phyloP scores from a whole-genome alignment of 2,888 invertebrate genomes.

The Spodoptera picta region DNA sequence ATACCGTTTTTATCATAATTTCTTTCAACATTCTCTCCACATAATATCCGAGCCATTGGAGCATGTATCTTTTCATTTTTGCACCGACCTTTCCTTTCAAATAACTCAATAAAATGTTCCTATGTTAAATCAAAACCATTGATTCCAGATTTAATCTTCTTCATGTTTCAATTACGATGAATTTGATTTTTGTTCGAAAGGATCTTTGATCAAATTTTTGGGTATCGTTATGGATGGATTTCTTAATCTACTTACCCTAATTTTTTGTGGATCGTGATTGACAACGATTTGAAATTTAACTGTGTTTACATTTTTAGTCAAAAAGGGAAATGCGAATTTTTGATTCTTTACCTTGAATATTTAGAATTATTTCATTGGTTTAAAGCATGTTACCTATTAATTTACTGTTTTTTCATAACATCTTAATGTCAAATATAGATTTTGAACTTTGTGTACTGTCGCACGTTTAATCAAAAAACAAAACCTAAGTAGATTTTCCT shows the following conservation, averaged over 20 bases:
- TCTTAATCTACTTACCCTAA: conserved; percentile 22
- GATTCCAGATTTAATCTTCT: conserved; percentile 41
- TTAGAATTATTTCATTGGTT: no score
- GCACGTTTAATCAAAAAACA: no score
- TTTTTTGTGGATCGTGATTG: conserved; percentile 6
- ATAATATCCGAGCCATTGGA: conserved; percentile 43
- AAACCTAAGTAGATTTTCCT: no score
- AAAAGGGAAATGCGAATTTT: no score
- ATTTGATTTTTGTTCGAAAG: conserved; percentile 31
- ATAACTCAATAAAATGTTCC: conserved; percentile 47
- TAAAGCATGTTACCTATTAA: no score
- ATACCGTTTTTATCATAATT: conserved; percentile 40
- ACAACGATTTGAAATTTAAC: conserved; percentile 3
- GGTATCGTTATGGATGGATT: conserved; percentile 14
- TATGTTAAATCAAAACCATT: conserved; percentile 48
- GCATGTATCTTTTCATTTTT: conserved; percentile 38
- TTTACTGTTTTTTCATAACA: no score
- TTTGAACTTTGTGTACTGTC: no score
- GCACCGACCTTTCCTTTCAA: conserved; percentile 46
- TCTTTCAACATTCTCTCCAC: conserved; percentile 25
- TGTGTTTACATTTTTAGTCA: no score
- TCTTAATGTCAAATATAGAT: no score
- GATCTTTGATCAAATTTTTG: conserved; percentile 23
- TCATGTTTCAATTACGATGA: conserved; percentile 45
- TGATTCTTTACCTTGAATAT: no score